Evolutionary conservation across 2,888 invertebrate genomes (phyloP).

Genomic region (Drosophila conformis): DNA sequence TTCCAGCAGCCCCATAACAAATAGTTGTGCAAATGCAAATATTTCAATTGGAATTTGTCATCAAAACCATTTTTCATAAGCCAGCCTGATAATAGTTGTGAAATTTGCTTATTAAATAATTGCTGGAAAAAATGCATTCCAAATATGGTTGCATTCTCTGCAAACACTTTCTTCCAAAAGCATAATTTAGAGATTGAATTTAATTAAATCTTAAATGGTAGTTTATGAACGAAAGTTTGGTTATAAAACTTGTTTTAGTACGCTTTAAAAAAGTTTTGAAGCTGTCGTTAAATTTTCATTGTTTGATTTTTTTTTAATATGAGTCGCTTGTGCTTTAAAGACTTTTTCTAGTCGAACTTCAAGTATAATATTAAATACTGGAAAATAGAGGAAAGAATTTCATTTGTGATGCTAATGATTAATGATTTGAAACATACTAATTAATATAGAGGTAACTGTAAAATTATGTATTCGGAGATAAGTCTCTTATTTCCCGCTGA

Average conservation of each 20-base stretch:
- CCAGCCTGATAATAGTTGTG: too few relatives aligned
- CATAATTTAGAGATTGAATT: not conserved
- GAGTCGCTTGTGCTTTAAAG: accelerated
- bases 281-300: not conserved
- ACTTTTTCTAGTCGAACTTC: not conserved
- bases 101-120: not conserved
- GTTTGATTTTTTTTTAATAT: not conserved
- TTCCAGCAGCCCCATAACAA: not conserved
- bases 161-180: not conserved
- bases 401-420: not conserved
- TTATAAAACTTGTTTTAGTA: not conserved
- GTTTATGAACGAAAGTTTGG: not conserved
- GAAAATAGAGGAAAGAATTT: not conserved
- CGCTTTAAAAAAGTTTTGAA: not conserved
- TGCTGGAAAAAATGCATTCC: not conserved
- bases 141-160: not conserved
- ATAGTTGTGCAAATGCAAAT: slow-evolving; percentile 4
- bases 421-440: not conserved
- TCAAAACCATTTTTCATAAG: not conserved
- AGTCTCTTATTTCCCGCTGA: not conserved
- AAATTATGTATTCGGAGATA: not conserved
- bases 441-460: not conserved
- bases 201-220: not conserved
- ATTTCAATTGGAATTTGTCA: slow-evolving; percentile 6
- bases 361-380: not conserved